Percentiles rank a stretch among this genome's conserved stretches.
These are phyloP conservation scores for Bembecia ichneumoniformis DNA, from an alignment of 2,888 invertebrate genomes.

Conservation along the genomic window DNA sequence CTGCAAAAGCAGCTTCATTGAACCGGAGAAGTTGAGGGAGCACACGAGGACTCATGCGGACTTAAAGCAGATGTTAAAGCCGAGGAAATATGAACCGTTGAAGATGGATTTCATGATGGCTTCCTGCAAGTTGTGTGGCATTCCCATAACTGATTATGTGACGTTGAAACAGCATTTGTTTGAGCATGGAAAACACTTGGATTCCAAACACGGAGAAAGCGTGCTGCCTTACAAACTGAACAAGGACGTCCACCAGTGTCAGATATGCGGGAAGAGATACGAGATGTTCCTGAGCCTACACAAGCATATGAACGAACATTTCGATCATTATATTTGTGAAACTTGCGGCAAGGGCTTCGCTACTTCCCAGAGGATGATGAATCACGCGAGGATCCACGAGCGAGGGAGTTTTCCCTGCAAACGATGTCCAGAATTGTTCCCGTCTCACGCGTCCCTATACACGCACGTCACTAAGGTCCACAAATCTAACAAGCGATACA, in stretches of 20 bases:
- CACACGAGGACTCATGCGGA: constrained; percentile 44
- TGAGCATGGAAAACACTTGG: constrained; percentile 42
- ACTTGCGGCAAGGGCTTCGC: constrained; percentile 61
- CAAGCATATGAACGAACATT: constrained; percentile 64
- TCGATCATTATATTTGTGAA: constrained; percentile 59
- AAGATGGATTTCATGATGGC: constrained; percentile 55
- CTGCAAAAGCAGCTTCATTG: constrained; percentile 51
- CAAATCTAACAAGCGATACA: constrained; percentile 52
- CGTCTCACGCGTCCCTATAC: constrained; percentile 44
- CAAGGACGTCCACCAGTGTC: constrained; percentile 51
- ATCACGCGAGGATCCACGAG: constrained; percentile 52
- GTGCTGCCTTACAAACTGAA: constrained; percentile 56
- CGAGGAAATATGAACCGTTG: constrained; percentile 54
- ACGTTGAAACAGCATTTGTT: constrained; percentile 42
- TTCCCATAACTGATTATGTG: constrained; percentile 35
- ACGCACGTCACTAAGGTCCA: constrained; percentile 54
- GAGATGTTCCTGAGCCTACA: constrained; percentile 59
- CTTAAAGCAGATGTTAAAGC: constrained; percentile 33
- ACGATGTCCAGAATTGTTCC: constrained; percentile 42
- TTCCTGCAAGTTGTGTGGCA: constrained; percentile 43
- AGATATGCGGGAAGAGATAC: constrained; percentile 55
- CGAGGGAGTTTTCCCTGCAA: constrained; percentile 52
- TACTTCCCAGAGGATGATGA: constrained; percentile 53
- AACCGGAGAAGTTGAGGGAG: constrained; percentile 52
- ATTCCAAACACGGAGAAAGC: constrained; percentile 47